Percentiles rank a stretch among this genome's conserved stretches.
Conservation (phyloP, 2,888 invertebrate species). For the Parthenolecanium corni region DNA sequence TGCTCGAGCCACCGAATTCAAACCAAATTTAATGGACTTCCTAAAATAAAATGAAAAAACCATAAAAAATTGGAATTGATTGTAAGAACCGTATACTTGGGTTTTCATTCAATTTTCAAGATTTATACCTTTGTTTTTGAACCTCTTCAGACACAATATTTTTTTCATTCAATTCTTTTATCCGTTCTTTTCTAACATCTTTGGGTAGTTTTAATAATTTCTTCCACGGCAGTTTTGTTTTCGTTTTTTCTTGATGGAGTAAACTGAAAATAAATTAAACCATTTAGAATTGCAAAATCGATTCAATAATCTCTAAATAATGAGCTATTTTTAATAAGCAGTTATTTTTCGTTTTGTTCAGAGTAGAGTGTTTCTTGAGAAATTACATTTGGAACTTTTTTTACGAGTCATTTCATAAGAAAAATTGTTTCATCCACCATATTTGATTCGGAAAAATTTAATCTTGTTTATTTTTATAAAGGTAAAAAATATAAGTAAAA, state of each 20-base stretch:
- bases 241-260: neutral
- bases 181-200: neutral
- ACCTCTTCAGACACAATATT: neutral
- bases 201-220: constrained; percentile 7
- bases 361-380: too few relatives aligned
- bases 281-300: neutral
- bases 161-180: neutral
- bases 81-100: neutral
- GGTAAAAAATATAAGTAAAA: too few relatives aligned
- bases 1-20: constrained; percentile 7
- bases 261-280: neutral
- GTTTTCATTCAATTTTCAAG: neutral
- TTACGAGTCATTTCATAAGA: too few relatives aligned
- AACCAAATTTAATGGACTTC: constrained; percentile 8
- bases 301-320: neutral
- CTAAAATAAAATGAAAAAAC: neutral
- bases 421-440: too few relatives aligned
- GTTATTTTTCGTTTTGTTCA: too few relatives aligned
- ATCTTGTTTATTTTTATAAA: too few relatives aligned
- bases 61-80: neutral
- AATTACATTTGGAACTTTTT: too few relatives aligned
- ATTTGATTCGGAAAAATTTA: too few relatives aligned
- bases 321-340: neutral
- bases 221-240: constrained; percentile 14
- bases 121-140: neutral